Base-by-base conservation (phyloP, 2,888 invertebrate species). In the Drosophila anomalipes region DNA sequence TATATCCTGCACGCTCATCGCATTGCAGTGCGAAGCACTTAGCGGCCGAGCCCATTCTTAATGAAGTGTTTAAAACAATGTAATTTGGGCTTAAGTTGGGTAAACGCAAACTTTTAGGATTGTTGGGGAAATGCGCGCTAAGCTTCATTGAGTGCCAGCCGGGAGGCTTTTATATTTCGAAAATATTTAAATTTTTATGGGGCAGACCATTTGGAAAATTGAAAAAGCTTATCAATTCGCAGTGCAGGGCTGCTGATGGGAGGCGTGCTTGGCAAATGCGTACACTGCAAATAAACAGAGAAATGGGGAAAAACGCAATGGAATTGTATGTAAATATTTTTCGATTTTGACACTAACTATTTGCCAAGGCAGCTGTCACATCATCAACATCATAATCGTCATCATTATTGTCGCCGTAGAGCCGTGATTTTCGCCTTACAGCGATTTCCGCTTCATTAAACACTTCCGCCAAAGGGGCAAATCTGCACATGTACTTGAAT, bases 11-110 rank as follows among this genome's bases (percentile, higher is more conserved):
- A 53, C 28, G 62, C 68, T 65, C 64, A 59, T 59, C 49, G 47
- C 47, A 28, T 14, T 66, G 75, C 67, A 62, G 44, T 41, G 51
- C 60, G 41, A 53, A 70, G 71, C 74, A 63, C 72, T 72, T 72
- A 39, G 64, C 72, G 28, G 73, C 64, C 72, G 19, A 53, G 63
- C 68, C 72, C 79, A 83, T 87, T 88, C 87, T 90, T 88, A 88
- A 88, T 88, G 86, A 88, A 88, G 90, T 88, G 87, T 84, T 88
- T 82, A 82, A 86, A 90, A 89, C 87, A 89, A 90, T 86, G 87
- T 89, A 83, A 87, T 89, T 90, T 86, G 70, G 80, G 83, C 74
- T 90, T 89, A 79, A 86, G 79, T 63, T 47, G 84, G 66, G 70
- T 78, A 74, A 82, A 80, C 61, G 72, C 71, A 73, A 77, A 80